phyloP scores from a whole-genome alignment of 2,113 vertebrate genomes.

The Sceloporus tristichus region DNA sequence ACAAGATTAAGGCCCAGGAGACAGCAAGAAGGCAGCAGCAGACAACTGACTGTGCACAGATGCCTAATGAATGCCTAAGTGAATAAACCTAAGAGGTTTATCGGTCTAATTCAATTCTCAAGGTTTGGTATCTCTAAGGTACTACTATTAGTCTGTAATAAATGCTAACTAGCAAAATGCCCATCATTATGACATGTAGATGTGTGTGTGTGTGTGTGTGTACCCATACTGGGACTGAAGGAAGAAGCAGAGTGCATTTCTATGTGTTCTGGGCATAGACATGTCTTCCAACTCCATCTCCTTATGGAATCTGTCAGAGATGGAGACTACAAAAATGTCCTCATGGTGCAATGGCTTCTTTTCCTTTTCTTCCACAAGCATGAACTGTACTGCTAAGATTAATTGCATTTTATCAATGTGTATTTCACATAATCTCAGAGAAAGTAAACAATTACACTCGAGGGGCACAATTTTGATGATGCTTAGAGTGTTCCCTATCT shows the following conservation, averaged over 20 bases:
- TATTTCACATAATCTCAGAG: not conserved
- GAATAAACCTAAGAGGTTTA: not conserved
- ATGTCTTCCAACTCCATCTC: not conserved
- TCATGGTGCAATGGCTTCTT: not conserved
- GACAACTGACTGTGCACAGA: not conserved
- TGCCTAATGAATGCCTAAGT: not conserved
- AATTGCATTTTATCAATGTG: not conserved
- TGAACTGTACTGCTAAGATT: too few relatives aligned
- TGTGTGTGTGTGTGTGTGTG: not conserved
- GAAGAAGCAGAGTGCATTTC: not conserved
- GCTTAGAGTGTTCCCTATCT: not conserved
- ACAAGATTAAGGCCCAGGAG: not conserved
- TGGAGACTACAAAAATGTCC: not conserved
- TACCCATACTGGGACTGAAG: not conserved
- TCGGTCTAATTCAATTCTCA: not conserved
- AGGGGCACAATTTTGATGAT: not conserved
- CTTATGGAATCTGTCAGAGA: not conserved
- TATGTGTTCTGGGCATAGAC: not conserved
- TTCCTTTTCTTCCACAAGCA: not conserved
- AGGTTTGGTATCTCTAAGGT: not conserved
- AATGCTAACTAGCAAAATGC: constrained; percentile 11
- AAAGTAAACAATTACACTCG: not conserved
- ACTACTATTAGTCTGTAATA: constrained; percentile 1
- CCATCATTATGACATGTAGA: not conserved
- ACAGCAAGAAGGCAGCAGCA: not conserved